These are phyloP conservation scores for Lipotes vexillifer DNA, from an alignment of 2,113 vertebrate genomes.

Conservation along the genomic window DNA sequence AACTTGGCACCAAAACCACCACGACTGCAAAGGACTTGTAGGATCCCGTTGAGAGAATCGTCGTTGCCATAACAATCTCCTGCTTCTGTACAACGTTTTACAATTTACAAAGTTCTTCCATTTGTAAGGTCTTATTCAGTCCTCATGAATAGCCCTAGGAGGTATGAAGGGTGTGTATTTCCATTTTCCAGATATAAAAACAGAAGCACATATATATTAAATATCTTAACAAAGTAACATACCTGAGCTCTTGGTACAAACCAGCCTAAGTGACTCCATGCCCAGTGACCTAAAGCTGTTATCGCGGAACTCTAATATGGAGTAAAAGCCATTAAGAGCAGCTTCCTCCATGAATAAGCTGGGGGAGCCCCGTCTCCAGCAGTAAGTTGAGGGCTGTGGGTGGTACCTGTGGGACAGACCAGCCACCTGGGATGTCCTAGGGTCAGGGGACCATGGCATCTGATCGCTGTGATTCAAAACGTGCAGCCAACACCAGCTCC, in stretches of 20 bases:
- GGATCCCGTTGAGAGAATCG: background rate
- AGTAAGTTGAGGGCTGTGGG: background rate
- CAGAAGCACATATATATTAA: background rate
- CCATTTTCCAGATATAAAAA: background rate
- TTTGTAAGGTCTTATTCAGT: background rate
- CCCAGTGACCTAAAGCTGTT: background rate
- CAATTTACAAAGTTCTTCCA: background rate
- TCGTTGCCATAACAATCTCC: background rate
- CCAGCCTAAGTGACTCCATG: background rate
- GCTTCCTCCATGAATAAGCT: background rate
- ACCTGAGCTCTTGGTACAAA: background rate
- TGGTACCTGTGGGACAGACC: background rate
- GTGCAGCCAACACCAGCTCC: background rate
- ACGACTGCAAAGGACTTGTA: background rate
- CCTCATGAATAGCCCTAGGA: background rate
- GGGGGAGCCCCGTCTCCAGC: background rate
- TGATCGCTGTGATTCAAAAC: background rate
- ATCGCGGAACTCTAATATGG: background rate
- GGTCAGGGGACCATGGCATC: background rate
- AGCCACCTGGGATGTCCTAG: background rate
- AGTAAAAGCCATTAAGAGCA: background rate
- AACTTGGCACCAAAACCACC: background rate
- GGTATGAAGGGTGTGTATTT: background rate
- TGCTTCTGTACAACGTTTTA: background rate
- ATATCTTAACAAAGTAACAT: background rate